Percentiles rank a stretch among this genome's conserved stretches.
These are phyloP conservation scores for Oasisia sp. DNA, from an alignment of 2,888 invertebrate species.

Conservation along the genomic window DNA sequence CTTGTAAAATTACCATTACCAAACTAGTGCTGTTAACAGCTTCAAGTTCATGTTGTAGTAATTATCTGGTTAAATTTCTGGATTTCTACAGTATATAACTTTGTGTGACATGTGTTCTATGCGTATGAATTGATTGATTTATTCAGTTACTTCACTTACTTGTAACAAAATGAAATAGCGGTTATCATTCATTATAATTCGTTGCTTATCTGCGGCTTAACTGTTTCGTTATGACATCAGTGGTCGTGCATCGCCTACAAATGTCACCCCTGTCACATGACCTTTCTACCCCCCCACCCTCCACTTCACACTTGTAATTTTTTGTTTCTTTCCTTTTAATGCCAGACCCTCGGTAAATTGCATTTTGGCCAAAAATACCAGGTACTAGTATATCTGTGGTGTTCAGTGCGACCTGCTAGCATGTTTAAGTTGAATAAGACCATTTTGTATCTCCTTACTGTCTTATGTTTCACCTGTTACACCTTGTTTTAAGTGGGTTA, in stretches of 20 bases:
- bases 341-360: slow-evolving; percentile 60
- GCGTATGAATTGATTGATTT: background rate
- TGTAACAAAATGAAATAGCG: background rate
- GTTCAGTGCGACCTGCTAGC: background rate
- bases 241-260: background rate
- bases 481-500: background rate
- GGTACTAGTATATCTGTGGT: slow-evolving; percentile 47
- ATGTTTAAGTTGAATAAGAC: slow-evolving; percentile 13
- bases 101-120: background rate
- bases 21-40: too few relatives aligned
- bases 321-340: slow-evolving; percentile 28
- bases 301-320: background rate
- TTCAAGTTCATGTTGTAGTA: background rate
- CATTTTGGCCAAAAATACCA: slow-evolving; percentile 62
- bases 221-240: background rate
- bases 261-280: background rate
- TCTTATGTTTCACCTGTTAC: background rate
- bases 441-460: background rate
- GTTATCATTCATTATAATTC: slow-evolving; percentile 7
- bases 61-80: background rate
- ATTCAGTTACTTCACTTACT: background rate
- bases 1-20: too few relatives aligned
- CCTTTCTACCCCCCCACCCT: background rate
- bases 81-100: background rate
- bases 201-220: slow-evolving; percentile 9